Evolutionary conservation across 1,140 invertebrate genomes (phyloP).

Genomic region (Zaprionus gabonicus): DNA sequence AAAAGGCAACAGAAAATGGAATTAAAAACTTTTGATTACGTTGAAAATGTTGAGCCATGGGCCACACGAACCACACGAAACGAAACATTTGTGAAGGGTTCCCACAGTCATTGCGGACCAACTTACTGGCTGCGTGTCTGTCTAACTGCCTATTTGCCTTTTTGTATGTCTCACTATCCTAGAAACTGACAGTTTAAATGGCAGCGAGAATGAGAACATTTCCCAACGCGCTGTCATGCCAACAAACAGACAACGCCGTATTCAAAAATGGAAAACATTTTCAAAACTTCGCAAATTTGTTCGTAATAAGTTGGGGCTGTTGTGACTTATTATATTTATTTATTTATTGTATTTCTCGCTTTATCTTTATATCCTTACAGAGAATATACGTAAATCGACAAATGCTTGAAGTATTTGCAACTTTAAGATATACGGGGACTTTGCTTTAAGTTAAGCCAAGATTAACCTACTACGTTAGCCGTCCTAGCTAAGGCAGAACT

Average conservation of each 20-base stretch:
- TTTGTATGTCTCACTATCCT: background rate
- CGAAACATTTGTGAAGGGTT: conserved; percentile 44
- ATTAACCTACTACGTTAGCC: background rate
- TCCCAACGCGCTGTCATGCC: conserved; percentile 27
- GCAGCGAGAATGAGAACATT: conserved; percentile 41
- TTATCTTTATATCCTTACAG: background rate
- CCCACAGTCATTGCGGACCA: conserved; percentile 48
- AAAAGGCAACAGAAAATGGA: conserved; percentile 48
- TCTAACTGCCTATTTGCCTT: background rate
- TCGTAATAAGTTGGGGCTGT: background rate
- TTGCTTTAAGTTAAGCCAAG: background rate
- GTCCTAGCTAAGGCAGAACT: background rate
- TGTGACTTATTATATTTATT: background rate
- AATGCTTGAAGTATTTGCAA: no score
- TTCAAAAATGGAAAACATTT: background rate
- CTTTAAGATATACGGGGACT: no score
- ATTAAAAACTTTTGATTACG: conserved; percentile 72
- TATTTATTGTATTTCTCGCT: background rate
- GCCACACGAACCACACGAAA: conserved; percentile 44
- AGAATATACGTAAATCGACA: background rate
- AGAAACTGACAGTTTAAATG: conserved; percentile 36
- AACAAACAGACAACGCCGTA: conserved; percentile 14
- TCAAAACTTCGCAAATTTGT: background rate
- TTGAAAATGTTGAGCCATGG: conserved; percentile 38
- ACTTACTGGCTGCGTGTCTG: conserved; percentile 18